These are phyloP conservation scores for Coecobrya sp. DNA, from an alignment of 2,888 invertebrate genomes.

Conservation along the genomic window DNA sequence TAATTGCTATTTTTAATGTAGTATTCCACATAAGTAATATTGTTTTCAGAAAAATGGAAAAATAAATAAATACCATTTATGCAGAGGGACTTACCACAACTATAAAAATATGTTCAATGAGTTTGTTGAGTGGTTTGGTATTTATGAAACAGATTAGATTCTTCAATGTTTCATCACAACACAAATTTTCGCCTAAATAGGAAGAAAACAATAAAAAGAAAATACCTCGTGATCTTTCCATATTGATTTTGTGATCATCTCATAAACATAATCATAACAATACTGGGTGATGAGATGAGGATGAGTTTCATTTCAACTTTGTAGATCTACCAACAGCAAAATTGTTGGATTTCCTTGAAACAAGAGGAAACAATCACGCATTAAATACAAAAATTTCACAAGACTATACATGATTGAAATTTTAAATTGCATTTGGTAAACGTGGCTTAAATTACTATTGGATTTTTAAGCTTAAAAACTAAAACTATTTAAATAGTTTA, in stretches of 20 bases:
- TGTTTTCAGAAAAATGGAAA: constrained; percentile 2
- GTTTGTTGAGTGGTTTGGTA: not conserved
- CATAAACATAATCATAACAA: not conserved
- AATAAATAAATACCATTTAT: not conserved
- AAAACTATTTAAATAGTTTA: not conserved
- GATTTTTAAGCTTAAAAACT: not conserved
- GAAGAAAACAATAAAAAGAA: not conserved
- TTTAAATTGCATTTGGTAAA: constrained; percentile 56
- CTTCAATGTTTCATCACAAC: constrained; percentile 25
- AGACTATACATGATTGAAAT: constrained; percentile 25
- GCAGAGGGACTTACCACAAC: not conserved
- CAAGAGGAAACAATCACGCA: constrained; percentile 28
- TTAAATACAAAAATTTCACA: not conserved
- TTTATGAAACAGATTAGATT: constrained; percentile 21
- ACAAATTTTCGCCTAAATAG: constrained; percentile 4
- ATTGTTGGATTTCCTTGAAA: not conserved
- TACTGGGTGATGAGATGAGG: not conserved
- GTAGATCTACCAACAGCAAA: constrained; percentile 18
- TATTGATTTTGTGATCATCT: not conserved
- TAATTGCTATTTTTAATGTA: not conserved
- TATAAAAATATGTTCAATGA: constrained; percentile 43
- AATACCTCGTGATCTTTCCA: constrained; percentile 15
- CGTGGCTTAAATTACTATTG: constrained; percentile 40
- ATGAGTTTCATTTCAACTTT: not conserved
- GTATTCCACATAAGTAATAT: too few relatives aligned